Base-by-base conservation (phyloP, 1,140 invertebrate species). In the Homarus americanus region DNA sequence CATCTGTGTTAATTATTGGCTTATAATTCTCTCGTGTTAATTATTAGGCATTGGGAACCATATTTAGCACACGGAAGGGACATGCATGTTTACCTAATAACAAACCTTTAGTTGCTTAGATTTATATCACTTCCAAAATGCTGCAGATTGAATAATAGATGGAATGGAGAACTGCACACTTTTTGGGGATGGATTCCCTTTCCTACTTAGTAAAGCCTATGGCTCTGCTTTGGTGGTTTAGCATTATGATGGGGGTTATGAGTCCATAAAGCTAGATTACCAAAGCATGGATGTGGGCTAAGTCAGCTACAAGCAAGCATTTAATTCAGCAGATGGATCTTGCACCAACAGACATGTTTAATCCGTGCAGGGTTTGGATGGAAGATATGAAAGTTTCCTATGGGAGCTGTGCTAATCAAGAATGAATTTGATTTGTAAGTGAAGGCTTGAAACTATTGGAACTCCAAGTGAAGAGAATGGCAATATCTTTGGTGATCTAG, bases 171-270 rank as follows among this genome's bases (percentile, higher is more conserved):
- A n/a, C n/a, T n/a, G n/a, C n/a, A n/a, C n/a, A n/a, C n/a, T n/a
- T n/a, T n/a, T n/a, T n/a, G n/a, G n/a, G n/a, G n/a, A 15, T 7
- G 44, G 12, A 15, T 49, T 49, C 44, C 24, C 40, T 15, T 2
- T 49, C n/a, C 24, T 5, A 10, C 10, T 34, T 24, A 41, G 9
- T n/a, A 58, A 49, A 63, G 34, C 69, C 72, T 53, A n/a, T 94
- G 94, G 95, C 94, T 94, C 95, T 95, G 95, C 97, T 98, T 98
- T 98, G 97, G 97, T 97, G 97, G 97, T 98, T 96, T 97, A 98
- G 97, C 97, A 98, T 97, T 97, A 82, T 82, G 86, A 91, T 91
- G 92, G 75, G n/a, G 80, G 78, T 89, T 82, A 94, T 93, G 93
- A 91, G 88, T 93, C 95, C 95, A 95, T 95, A 95, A 95, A 95